Base-by-base conservation (phyloP, 2,888 invertebrate species). In the Exocentrus adspersus region DNA sequence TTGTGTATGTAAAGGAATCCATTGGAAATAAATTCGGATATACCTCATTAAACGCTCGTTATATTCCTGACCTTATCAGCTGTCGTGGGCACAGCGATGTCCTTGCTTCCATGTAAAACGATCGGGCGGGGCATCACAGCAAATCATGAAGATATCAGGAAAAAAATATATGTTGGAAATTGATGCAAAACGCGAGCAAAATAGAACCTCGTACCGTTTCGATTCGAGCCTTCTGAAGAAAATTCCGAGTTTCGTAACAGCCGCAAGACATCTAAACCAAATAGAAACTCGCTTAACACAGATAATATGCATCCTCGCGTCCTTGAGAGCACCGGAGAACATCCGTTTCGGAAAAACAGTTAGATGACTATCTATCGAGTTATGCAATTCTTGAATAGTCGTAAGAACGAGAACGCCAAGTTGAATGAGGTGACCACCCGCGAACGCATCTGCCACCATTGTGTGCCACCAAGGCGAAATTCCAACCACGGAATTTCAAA, bases 281-380 rank as follows among this genome's bases (percentile, higher is more conserved):
- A 21, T n/a, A 21, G 16, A 10, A n/a, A 43, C 43, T 28, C 32
- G 32, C 51, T 50, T 50, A n/a, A 48, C 37, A 30, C 51, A 48
- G n/a, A 48, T 24, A 60, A 19, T 24, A 28, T 17, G 43, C 50
- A n/a, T 58, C 42, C 50, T 54, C 7, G 37, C 37, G 48, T 16
- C 45, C 50, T 30, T 46, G 63, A 62, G 58, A 61, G 61, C 46
- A 57, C 28, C 41, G 14, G 48, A 50, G 52, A 65, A 67, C 62
- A 58, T 32, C 59, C 58, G 60, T 62, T 61, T 30, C 30, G 46
- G 60, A 56, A 61, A 61, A 48, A 50, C 54, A 61, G 61, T 53
- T 61, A 53, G 45, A 12, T 28, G 41, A 37, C 41, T 20, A 41
- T 53, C 41, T 20, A 41, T 53, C 24, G n/a, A 41, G 41, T 53